Evolutionary conservation across 2,797 vertebrate genomes (phyloP).

Genomic region (Gymnothorax reevesii): DNA sequence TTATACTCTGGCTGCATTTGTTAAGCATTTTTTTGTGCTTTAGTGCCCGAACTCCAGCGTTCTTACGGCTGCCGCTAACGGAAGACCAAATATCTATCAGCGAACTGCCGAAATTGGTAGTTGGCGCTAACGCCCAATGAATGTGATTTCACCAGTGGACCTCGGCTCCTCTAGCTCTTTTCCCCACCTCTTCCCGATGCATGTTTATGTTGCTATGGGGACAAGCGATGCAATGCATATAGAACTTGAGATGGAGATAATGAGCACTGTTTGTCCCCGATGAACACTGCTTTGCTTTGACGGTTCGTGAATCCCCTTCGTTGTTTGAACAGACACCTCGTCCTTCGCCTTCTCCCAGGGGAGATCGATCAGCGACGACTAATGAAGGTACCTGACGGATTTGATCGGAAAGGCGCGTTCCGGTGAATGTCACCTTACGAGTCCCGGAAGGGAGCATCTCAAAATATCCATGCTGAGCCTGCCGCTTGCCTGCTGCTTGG

Average conservation of each 20-base stretch:
- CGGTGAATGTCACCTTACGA: not conserved
- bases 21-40: not conserved
- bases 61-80: not conserved
- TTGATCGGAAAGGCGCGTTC: not conserved
- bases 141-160: not conserved
- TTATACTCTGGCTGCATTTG: not conserved
- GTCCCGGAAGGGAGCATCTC: not conserved
- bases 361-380: not conserved
- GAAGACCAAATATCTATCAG: not conserved
- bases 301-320: not conserved
- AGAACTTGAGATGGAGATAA: not conserved
- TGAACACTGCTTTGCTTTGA: not conserved
- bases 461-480: not conserved
- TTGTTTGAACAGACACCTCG: not conserved
- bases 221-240: not conserved
- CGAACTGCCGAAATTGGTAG: not conserved
- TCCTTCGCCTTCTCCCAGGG: not conserved
- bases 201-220: constrained; percentile 15
- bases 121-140: too few relatives aligned
- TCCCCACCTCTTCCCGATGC: not conserved
- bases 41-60: not conserved
- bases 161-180: not conserved
- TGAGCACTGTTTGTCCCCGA: not conserved
- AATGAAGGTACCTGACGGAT: not conserved
- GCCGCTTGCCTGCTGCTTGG: not conserved